These are phyloP conservation scores for Pongo abelii DNA, from an alignment of 2,113 vertebrate species.

Conservation along the genomic window DNA sequence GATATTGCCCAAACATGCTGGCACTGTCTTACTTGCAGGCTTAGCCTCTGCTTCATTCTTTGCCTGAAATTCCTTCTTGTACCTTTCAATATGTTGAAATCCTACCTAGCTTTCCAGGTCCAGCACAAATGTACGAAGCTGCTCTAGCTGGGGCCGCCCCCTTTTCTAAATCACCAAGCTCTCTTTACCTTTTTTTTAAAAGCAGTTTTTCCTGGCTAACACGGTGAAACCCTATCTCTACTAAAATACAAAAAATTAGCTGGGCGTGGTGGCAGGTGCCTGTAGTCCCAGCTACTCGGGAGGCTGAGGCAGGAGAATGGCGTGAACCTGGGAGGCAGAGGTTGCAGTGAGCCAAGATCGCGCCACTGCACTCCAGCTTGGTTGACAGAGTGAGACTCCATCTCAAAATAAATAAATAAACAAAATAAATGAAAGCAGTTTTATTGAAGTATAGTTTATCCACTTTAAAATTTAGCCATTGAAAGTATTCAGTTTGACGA, in stretches of 20 bases:
- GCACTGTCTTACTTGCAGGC: not conserved
- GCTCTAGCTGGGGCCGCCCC: no score
- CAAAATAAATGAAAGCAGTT: not conserved
- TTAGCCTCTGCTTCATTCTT: not conserved
- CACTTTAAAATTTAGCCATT: not conserved
- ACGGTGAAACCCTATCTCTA: no score
- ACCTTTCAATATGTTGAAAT: not conserved
- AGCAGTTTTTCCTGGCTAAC: not conserved
- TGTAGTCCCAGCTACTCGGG: no score
- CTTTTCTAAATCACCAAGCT: not conserved
- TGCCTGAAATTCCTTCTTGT: not conserved
- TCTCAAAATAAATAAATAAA: no score
- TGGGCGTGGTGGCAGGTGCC: rapidly evolving
- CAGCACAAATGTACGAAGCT: not conserved
- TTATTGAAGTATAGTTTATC: not conserved
- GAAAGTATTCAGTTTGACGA: not conserved
- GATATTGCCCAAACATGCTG: not conserved
- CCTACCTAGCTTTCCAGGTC: not conserved
- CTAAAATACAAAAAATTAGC: no score
- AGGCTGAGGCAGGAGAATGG: no score
- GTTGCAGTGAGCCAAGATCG: no score
- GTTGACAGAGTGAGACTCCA: no score
- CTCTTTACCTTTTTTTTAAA: not conserved
- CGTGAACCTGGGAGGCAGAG: no score
- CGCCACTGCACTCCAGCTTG: no score